Evolutionary conservation across 1,140 invertebrate species (phyloP), one percentile per base, ranked within the genome.

Genomic region (Orius insidiosus): DNA sequence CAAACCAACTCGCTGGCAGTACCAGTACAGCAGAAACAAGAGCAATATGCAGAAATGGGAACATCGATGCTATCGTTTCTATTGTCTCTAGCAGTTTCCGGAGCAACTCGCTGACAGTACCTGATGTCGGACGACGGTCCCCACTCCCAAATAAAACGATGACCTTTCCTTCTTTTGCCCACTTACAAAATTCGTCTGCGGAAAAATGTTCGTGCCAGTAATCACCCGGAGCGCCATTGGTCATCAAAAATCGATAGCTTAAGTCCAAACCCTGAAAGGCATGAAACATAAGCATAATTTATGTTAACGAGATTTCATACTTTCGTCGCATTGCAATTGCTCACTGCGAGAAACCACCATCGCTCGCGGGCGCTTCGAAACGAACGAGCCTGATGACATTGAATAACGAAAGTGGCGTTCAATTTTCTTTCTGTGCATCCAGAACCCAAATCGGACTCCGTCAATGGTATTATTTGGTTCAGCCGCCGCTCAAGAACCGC

Each of bases 141-240:
- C n/a, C n/a, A n/a, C n/a, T n/a, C n/a, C n/a, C n/a, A n/a, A n/a
- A n/a, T n/a, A n/a, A n/a, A n/a, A n/a, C n/a, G n/a, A n/a, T n/a
- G n/a, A n/a, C n/a, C n/a, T n/a, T n/a, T n/a, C n/a, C n/a, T n/a
- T n/a, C n/a, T n/a, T n/a, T n/a, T n/a, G n/a, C n/a, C n/a, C 34
- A 71, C 80, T 80, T 72, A 86, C 86, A 88, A 62, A 90, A 87
- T 69, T 93, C 81, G 63, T 93, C 88, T 33, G 86, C 86, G 1
- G 86, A 90, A 59, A 89, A 88, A 59, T 93, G 86, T 57, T 82
- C 72, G 55, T 76, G 75, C 77, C 84, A 86, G 52, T 78, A 77
- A 58, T 81, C 77, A 0, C 74, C 75, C 8, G 68, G 64, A 1
- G 71, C 64, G 5, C 79, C 84, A 63, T 93, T 93, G 1, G 82